Conservation (phyloP, 2,797 vertebrate species). For the Podarcis siculus region DNA sequence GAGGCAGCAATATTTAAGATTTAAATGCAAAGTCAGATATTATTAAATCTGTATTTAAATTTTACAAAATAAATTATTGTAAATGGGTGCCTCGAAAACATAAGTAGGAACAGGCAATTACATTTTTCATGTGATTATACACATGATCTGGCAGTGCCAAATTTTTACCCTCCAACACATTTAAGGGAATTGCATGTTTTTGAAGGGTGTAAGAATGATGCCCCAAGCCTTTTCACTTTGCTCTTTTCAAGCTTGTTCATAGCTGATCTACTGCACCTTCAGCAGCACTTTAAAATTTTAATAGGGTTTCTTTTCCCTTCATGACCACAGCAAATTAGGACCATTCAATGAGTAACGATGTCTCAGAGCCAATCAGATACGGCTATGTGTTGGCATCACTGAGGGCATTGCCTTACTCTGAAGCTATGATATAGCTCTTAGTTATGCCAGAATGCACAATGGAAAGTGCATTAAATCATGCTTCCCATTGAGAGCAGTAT, state of each 20-base stretch:
- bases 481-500: neutral
- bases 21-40: slow-evolving; percentile 17
- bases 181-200: neutral
- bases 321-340: neutral
- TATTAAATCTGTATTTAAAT: neutral
- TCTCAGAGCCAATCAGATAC: neutral
- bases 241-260: neutral
- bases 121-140: neutral
- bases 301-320: neutral
- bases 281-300: neutral
- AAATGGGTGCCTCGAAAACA: neutral
- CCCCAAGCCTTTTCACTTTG: neutral
- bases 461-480: neutral
- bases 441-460: neutral
- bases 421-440: slow-evolving; percentile 4
- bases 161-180: neutral
- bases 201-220: neutral
- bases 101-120: neutral
- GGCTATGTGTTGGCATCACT: neutral
- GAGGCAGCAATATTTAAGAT: slow-evolving; percentile 26
- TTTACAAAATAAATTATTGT: neutral
- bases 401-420: neutral
- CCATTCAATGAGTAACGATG: neutral
- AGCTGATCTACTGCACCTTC: neutral
- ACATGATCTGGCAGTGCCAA: neutral